Evolutionary conservation across 2,888 invertebrate species (phyloP), one percentile per base, ranked within the genome.

Genomic region (Caenorhabditis sp.): DNA sequence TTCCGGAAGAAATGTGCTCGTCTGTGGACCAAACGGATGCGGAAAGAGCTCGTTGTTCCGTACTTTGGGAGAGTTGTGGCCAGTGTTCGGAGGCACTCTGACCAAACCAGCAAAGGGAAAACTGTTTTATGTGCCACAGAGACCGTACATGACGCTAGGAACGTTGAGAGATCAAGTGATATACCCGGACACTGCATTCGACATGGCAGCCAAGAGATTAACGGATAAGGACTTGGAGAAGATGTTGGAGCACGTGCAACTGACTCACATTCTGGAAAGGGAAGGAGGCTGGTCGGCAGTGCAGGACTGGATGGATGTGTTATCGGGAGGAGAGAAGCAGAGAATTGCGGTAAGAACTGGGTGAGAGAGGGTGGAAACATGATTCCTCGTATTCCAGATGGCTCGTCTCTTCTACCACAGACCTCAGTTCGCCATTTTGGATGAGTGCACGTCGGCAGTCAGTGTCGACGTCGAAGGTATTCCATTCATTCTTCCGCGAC

Each of bases 61-160:
- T 39, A 90, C 91, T 41, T 85, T 91, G 30, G 90, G 91, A 84
- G 91, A 90, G 22, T 82, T 91, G 30, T 91, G 91, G 91, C 91
- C 91, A 22, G 89, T 91, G 1, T 90, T 90, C 83, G 88, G 89
- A 17, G 91, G 91, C 39, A 76, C 58, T n/a, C 91, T 99, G 65
- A 95, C 94, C 2, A 99, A 98, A 90, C 98, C 98, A 13, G 94
- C 94, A 0, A 93, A 94, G 75, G 95, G 95, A 22, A 96, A 97
- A 89, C 92, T 99, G 32, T 99, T 99, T 91, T 96, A 96, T 89
- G 95, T 99, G 87, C 98, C 98, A 0, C 92, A 82, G 66, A 62
- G 96, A 85, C 98, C 98, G 0, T 98, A 98, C 91, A 96, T 98
- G 96, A 95, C 96, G 0, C 93, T 95, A 80, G 98, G 96, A 30